A percentile compares a stretch with the other conserved stretches of the same genome.
phyloP scores from a whole-genome alignment of 2,888 invertebrate genomes.

The Peribatodes rhomboidaria region DNA sequence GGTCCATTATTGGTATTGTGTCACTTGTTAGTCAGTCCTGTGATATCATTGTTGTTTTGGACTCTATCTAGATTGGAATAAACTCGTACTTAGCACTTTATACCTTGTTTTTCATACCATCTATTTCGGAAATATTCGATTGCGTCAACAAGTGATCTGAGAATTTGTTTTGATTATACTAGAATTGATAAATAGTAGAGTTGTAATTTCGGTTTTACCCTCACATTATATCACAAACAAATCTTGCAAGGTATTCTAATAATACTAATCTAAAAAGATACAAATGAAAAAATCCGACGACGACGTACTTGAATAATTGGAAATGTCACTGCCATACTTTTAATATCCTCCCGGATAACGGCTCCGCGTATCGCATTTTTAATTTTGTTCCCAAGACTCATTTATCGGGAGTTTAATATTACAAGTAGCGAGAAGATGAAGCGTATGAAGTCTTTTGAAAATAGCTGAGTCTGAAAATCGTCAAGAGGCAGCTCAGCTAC shows the following conservation, averaged over 20 bases:
- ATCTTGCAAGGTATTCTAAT: background rate
- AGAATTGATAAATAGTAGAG: too few species aligned
- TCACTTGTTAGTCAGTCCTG: slow-evolving; percentile 53
- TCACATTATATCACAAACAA: background rate
- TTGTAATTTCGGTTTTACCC: background rate
- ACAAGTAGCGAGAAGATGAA: slow-evolving; percentile 12
- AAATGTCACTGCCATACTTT: slow-evolving; percentile 16
- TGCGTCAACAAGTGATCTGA: background rate
- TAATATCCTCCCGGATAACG: background rate
- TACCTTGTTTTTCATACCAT: background rate
- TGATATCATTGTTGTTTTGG: slow-evolving; percentile 48
- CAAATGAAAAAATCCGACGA: background rate
- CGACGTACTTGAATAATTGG: background rate
- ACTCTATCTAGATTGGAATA: slow-evolving; percentile 31
- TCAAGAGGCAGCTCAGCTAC: slow-evolving; percentile 32
- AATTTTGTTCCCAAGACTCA: slow-evolving; percentile 5
- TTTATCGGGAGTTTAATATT: slow-evolving; percentile 25
- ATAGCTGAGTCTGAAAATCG: slow-evolving; percentile 41
- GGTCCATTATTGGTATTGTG: slow-evolving; percentile 54
- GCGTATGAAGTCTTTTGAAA: slow-evolving; percentile 27
- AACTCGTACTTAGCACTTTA: background rate
- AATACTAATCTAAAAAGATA: background rate
- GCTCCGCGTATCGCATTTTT: background rate
- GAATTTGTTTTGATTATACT: background rate
- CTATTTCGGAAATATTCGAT: background rate